A percentile compares a stretch with the other conserved stretches of the same genome.
phyloP scores from a whole-genome alignment of 2,113 vertebrate genomes.

The Nothocercus nigrocapillus region DNA sequence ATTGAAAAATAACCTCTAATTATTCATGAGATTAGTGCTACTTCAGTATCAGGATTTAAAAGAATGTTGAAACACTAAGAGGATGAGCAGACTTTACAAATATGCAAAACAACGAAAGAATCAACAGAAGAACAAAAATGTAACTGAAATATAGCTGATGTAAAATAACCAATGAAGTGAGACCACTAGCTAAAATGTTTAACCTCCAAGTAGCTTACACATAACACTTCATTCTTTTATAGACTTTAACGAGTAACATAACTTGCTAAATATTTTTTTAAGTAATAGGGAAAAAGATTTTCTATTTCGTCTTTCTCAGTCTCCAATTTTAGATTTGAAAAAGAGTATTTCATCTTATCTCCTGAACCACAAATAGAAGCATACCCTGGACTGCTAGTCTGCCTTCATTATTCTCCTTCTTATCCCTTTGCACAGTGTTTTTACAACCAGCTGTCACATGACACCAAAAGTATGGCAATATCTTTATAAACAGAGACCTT shows the following conservation, averaged over 20 bases:
- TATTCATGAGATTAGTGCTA: background rate
- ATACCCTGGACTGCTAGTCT: background rate
- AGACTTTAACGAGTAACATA: background rate
- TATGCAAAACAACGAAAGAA: background rate
- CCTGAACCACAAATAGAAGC: background rate
- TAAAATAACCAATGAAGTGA: background rate
- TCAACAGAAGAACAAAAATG: background rate
- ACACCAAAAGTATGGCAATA: background rate
- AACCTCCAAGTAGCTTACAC: background rate
- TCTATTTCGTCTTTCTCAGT: background rate
- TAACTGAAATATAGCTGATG: background rate
- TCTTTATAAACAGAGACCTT: background rate
- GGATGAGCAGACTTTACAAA: background rate
- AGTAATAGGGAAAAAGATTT: background rate
- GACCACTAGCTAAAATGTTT: background rate
- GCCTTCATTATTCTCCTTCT: background rate
- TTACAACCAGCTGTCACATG: background rate
- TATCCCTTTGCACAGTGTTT: background rate
- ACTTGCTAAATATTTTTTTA: background rate
- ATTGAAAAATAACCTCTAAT: background rate
- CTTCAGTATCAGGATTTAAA: background rate
- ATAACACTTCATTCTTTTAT: background rate
- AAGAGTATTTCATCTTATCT: background rate
- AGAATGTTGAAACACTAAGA: background rate
- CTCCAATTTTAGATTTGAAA: background rate